Evolutionary conservation across 2,888 invertebrate species (phyloP), one percentile per base, ranked within the genome.

Genomic region (Tinea pellionella): DNA sequence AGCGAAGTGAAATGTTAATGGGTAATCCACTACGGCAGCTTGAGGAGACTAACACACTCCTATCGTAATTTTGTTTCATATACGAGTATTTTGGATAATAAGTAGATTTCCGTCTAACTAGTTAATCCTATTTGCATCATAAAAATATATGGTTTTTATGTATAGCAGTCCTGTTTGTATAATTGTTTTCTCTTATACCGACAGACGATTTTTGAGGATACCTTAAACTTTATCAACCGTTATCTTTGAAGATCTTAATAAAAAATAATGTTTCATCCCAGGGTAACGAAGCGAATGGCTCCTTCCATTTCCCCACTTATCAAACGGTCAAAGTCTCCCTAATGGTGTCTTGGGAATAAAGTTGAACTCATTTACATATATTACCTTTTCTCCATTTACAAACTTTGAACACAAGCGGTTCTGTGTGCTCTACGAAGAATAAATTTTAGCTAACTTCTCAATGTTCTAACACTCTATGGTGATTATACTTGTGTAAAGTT

Each of bases 311-410:
- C 55, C 30, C 32, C 66, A 72, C 73, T 77, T 80, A 78, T 79
- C 77, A 78, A 80, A 79, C 70, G 80, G 82, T 80, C 82, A 80
- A 79, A 82, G 76, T 77, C 74, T 69, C 69, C 66, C 64, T 76
- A 77, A 80, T 75, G 73, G 77, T 77, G 74, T 69, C 68, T 67
- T 71, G 74, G 73, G 78, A 78, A 78, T 80, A 77, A 82, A 84
- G 79, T 84, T 79, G 75, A 69, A 71, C 69, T 77, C 69, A 80
- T 84, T 83, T 80, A 70, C 80, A 81, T 84, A 81, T 61, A 81
- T 81, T 82, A 81, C 78, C 75, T 79, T 74, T 69, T 72, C 72
- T 76, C 69, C 57, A 57, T 60, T 59, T 60, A 60, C 58, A 59
- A 62, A 62, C 53, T 60, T 60, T 15, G 60, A 62, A 62, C 59